phyloP scores from a whole-genome alignment of 2,113 vertebrate species.

The Hemiscyllium ocellatum region DNA sequence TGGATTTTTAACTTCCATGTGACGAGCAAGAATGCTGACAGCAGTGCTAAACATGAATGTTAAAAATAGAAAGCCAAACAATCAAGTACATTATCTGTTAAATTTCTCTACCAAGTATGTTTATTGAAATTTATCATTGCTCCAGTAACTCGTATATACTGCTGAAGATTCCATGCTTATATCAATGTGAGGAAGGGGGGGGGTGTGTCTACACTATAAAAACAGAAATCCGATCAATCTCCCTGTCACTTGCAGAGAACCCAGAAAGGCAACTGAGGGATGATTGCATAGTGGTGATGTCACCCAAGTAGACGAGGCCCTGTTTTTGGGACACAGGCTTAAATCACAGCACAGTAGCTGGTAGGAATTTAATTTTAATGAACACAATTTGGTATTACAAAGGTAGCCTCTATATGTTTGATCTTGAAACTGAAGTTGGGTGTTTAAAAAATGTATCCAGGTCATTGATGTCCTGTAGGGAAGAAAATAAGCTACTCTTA shows the following conservation, averaged over 20 bases:
- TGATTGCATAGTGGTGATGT: too few species aligned
- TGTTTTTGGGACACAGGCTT: too few species aligned
- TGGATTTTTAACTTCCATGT: not conserved
- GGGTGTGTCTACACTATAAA: not conserved
- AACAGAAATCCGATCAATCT: not conserved
- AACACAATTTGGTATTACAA: too few species aligned
- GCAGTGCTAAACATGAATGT: not conserved
- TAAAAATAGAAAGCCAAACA: not conserved
- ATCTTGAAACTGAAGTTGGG: too few species aligned
- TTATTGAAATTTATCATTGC: not conserved
- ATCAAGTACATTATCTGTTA: not conserved
- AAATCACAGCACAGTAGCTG: too few species aligned
- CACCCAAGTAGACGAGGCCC: too few species aligned
- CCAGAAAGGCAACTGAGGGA: not conserved
- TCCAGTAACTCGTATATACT: not conserved
- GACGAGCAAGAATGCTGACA: not conserved
- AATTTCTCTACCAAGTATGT: not conserved
- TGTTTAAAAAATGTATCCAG: too few species aligned
- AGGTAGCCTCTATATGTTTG: too few species aligned
- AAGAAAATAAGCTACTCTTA: too few species aligned
- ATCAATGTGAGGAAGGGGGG: not conserved
- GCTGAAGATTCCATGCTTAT: not conserved
- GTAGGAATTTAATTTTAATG: too few species aligned
- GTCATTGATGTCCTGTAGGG: too few species aligned
- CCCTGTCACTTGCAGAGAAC: not conserved